Evolutionary conservation across 2,888 invertebrate species (phyloP).

Genomic region (Limenitis camilla): DNA sequence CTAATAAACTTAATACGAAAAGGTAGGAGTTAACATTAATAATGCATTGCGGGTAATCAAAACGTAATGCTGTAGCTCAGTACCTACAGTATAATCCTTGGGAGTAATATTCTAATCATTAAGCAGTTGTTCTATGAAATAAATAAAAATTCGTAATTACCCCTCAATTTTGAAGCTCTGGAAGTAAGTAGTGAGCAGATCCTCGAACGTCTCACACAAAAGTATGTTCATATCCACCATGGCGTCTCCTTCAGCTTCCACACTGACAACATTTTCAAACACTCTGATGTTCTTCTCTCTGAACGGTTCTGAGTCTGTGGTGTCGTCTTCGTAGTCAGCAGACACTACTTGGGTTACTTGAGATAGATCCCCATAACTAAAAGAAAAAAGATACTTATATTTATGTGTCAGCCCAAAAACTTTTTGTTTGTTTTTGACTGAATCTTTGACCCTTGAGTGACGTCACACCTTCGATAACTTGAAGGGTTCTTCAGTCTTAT

Average conservation of each 20-base stretch:
- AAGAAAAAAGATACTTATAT: not conserved
- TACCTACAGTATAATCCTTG: not conserved
- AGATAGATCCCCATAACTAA: slow-evolving; percentile 82
- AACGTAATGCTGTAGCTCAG: no score
- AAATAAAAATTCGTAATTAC: slow-evolving; percentile 48
- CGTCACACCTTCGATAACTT: no score
- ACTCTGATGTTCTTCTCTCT: slow-evolving; percentile 75
- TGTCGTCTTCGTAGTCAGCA: slow-evolving; percentile 79
- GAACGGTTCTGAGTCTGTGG: slow-evolving; percentile 77
- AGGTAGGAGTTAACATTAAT: no score
- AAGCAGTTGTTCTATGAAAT: not conserved
- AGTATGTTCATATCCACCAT: slow-evolving; percentile 91
- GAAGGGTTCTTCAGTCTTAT: no score
- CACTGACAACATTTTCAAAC: slow-evolving; percentile 48
- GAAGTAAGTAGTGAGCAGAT: slow-evolving; percentile 87
- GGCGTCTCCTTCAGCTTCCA: slow-evolving; percentile 57
- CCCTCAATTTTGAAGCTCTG: slow-evolving; percentile 86
- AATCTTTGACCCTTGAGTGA: no score
- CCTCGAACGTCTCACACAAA: slow-evolving; percentile 88
- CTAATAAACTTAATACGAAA: no score
- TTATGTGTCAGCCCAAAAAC: no score
- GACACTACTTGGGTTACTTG: slow-evolving; percentile 88
- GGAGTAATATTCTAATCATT: not conserved
- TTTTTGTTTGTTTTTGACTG: no score
- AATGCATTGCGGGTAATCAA: no score